Evolutionary conservation across 2,888 invertebrate genomes (phyloP), one percentile per base, ranked within the genome.

Genomic region (Dysmachus trigonus): DNA sequence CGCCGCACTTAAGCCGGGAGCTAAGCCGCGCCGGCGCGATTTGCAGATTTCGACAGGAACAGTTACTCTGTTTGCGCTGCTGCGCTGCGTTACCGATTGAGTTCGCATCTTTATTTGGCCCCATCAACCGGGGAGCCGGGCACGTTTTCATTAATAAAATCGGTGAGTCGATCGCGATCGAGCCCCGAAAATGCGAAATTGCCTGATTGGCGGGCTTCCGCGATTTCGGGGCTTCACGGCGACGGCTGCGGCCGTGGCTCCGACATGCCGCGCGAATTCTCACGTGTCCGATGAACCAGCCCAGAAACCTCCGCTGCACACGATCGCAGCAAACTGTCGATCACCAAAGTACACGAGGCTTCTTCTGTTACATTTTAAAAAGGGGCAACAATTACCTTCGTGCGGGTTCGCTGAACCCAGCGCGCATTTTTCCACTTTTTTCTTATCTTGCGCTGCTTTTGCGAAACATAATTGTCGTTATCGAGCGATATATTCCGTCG

Each of bases 131-230:
- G 35, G n/a, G n/a, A n/a, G 31, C n/a, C 31, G 31, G 27, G 62
- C 62, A 62, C 62, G 62, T 62, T 62, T 62, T 62, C 73, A 73
- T 73, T 73, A 73, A 62, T 62, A 62, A 73, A 73, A 73, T 13
- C 73, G 18, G 5, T 15, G 30, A 27, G 13, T 15, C 30, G 73
- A 27, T 73, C 31, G n/a, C 73, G 73, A 73, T 73, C 73, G 33
- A 2, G 22, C 18, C 53, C 5, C 22, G 22, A 27, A 62, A 62
- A 53, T 53, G 1, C 15, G 5, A 53, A 53, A 62, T 22, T 22
- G 10, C 18, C 62, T 22, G 62, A 22, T 10, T 10, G 62, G 27
- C 22, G 27, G 27, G 62, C 62, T 62, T 62, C 27, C 62, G 62
- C 62, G 22, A 27, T 62, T 22, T 22, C 18, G 22, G 18, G 15